These are phyloP conservation scores for Trematomus bernacchii DNA, from an alignment of 2,797 vertebrate genomes.

Conservation along the genomic window DNA sequence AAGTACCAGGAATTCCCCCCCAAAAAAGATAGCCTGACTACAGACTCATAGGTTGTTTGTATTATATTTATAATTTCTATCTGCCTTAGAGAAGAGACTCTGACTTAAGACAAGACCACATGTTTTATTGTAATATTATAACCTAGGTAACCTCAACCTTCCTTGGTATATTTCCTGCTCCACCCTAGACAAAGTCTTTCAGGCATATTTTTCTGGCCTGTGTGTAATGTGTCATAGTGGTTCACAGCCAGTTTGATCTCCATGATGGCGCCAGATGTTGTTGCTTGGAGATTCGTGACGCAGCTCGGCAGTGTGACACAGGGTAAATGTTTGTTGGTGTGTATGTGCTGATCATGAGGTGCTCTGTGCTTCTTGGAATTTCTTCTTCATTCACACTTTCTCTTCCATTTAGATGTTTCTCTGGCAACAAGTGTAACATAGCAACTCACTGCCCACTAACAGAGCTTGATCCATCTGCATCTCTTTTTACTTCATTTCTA, in stretches of 20 bases:
- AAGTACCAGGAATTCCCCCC: no score
- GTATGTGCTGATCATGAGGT: conserved; percentile 36
- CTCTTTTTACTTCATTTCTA: conserved; percentile 12
- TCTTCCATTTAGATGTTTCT: conserved; percentile 80
- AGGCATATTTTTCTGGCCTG: conserved; percentile 18
- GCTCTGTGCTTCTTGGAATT: conserved; percentile 18
- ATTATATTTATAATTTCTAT: not conserved
- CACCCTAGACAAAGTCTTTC: conserved; percentile 1
- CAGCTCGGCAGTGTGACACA: conserved; percentile 17
- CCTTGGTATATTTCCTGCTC: not conserved
- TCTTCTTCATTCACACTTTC: conserved; percentile 70
- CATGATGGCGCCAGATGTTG: conserved; percentile 43
- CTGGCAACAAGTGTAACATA: conserved; percentile 80
- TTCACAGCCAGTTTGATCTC: conserved; percentile 14
- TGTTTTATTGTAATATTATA: not conserved
- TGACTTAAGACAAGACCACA: not conserved
- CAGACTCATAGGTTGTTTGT: not conserved
- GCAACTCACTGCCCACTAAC: conserved; percentile 72
- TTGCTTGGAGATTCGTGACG: conserved; percentile 49
- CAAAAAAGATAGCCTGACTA: no score
- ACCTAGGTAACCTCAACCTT: not conserved
- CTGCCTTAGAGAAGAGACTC: not conserved
- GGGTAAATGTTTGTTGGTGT: conserved; percentile 37
- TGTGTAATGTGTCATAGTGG: not conserved
- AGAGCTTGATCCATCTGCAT: conserved; percentile 34